Percentiles rank a stretch among this genome's conserved stretches.
Evolutionary conservation across 2,113 vertebrate genomes (phyloP).

Genomic region (Beaufortia kweichowensis): DNA sequence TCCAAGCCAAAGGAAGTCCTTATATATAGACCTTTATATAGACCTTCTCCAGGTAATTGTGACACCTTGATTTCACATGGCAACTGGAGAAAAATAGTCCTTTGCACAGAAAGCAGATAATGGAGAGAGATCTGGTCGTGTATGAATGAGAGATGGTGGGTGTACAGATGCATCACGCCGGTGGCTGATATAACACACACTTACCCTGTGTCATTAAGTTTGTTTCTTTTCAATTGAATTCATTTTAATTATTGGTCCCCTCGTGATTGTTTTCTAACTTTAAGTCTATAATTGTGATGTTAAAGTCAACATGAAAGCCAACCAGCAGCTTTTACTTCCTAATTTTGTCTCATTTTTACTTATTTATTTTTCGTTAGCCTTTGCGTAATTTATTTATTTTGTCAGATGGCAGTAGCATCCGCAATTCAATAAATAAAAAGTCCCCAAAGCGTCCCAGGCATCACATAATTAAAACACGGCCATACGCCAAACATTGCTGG

Average conservation of each 20-base stretch:
- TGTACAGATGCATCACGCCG: conserved; percentile 64
- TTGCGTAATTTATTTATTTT: no score
- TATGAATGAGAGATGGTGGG: conserved; percentile 67
- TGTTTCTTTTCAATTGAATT: no score
- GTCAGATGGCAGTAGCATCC: no score
- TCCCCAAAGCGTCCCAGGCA: no score
- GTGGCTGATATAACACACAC: conserved; percentile 59
- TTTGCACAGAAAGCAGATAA: conserved; percentile 58
- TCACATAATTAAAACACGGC: no score
- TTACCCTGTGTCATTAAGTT: conserved; percentile 42
- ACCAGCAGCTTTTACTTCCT: no score
- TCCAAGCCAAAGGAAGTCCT: neutral
- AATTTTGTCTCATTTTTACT: no score
- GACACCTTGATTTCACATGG: conserved; percentile 13
- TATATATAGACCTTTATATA: no score
- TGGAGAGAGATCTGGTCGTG: conserved; percentile 64
- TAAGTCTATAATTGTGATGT: neutral
- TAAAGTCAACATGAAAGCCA: neutral
- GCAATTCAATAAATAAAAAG: no score
- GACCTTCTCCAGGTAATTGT: neutral
- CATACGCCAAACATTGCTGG: neutral
- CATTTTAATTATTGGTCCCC: neutral
- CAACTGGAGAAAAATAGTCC: neutral
- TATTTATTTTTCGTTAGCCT: no score
- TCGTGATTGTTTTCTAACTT: conserved; percentile 16